Evolutionary conservation across 2,797 vertebrate genomes (phyloP), one percentile per base, ranked within the genome.

Genomic region (Adrianichthys oophorus): DNA sequence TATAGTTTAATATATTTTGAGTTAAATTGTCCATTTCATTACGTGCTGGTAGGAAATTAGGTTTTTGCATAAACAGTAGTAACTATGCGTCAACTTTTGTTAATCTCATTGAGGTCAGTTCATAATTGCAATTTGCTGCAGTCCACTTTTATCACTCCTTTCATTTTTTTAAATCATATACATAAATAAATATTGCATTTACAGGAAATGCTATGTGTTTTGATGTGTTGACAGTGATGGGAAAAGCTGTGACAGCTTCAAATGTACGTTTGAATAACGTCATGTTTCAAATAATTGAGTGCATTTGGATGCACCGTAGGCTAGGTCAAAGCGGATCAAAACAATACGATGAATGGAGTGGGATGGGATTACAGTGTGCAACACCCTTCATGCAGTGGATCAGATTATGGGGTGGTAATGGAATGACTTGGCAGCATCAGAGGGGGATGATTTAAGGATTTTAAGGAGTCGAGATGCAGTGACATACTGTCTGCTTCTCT

Each of bases 361-460:
- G 5, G 7, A 54, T 50, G 13, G 46, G 10, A 51, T 37, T 47
- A 60, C n/a, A 15, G 18, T 14, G 41, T 32, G 15, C 17, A 18
- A 56, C 41, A 71, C 26, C 26, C 42, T 62, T 37, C 26, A 10
- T 40, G 26, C 15, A 29, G 32, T 37, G 59, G 47, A 56, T 58
- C 29, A 24, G 42, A 58, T 29, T 7, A 42, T 48, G 1, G 24
- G n/a, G 51, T 3, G 42, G 44, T 68, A 52, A 74, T 56, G 62
- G 50, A 45, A 24, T 44, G 49, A 51, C 59, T 45, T 43, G 48
- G 24, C 42, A 69, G 64, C 50, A 43, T 48, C 10, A 24, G 48
- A 57, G 26, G 40, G 16, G 7, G 62, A 56, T 69, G 71, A 65
- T 56, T 37, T 71, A 71, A 78, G n/a, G n/a, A n/a, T n/a, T n/a